Conservation (phyloP, 2,888 invertebrate species). For the Hymenopus coronatus region DNA sequence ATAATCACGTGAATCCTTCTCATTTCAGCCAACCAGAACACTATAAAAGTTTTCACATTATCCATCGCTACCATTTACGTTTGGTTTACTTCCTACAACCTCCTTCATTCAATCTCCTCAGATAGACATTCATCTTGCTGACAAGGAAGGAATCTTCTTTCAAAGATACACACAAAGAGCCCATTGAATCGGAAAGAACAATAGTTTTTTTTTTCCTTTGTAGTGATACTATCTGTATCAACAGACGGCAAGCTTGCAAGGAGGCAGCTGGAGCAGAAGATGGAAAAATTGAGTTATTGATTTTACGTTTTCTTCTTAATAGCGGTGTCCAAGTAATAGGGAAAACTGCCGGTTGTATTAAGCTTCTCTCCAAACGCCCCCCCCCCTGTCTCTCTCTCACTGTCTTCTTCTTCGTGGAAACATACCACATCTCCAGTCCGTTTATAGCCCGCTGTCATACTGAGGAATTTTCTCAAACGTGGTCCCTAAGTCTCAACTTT, state of each 20-base stretch:
- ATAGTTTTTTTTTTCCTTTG: conserved; percentile 24
- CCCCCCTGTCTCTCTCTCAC: too few relatives aligned
- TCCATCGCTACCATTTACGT: background rate
- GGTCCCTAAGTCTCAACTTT: background rate
- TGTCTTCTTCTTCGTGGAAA: too few relatives aligned
- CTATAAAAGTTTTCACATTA: background rate
- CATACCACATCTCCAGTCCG: background rate
- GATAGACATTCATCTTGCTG: conserved; percentile 26
- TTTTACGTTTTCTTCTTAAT: background rate
- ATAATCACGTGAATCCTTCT: background rate
- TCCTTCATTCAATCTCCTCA: conserved; percentile 19
- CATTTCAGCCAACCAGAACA: background rate
- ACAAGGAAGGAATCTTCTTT: conserved; percentile 20
- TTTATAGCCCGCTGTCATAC: background rate
- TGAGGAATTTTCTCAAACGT: background rate
- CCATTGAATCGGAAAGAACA: conserved; percentile 29
- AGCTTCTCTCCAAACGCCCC: background rate
- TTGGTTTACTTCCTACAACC: background rate
- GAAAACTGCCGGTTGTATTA: background rate
- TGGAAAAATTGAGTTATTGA: conserved; percentile 15
- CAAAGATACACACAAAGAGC: conserved; percentile 22
- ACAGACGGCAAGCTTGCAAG: background rate
- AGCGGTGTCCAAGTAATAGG: background rate
- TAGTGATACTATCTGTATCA: conserved; percentile 24
- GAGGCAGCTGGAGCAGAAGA: background rate